Conservation (phyloP, 2,888 invertebrate genomes). For the Falcaria lacertinaria region DNA sequence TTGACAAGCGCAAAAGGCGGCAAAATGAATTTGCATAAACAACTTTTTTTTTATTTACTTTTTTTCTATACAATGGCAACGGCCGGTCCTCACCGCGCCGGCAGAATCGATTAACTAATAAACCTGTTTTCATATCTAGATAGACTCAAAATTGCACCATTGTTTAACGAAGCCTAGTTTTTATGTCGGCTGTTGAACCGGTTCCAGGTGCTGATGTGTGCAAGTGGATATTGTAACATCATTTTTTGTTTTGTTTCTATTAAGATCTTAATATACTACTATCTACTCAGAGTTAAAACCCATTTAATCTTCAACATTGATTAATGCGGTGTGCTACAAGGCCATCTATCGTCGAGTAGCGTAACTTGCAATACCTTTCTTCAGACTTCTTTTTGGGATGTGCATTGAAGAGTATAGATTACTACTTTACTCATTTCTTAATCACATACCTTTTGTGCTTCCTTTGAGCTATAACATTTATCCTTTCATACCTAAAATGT, state of each 20-base stretch:
- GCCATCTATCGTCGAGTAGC: conserved; percentile 34
- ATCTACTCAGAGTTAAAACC: no score
- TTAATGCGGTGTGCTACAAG: conserved; percentile 1
- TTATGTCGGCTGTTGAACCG: conserved; percentile 41
- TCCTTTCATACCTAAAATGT: background rate
- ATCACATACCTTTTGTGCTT: no score
- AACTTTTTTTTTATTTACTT: conserved; percentile 16
- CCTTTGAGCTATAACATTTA: background rate
- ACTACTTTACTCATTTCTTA: no score
- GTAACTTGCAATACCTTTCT: no score
- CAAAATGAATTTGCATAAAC: conserved; percentile 3
- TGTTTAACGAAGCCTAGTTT: conserved; percentile 36
- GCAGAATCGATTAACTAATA: conserved; percentile 44
- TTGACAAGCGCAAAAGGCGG: conserved; percentile 4
- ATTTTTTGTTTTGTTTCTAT: conserved; percentile 11
- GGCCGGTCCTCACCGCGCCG: conserved; percentile 17
- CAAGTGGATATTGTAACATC: conserved; percentile 20
- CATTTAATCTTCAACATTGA: background rate
- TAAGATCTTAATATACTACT: no score
- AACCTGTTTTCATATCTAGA: conserved; percentile 51
- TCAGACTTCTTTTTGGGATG: no score
- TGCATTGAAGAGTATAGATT: no score
- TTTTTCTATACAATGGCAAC: conserved; percentile 19
- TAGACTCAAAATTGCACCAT: conserved; percentile 50
- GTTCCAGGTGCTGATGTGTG: conserved; percentile 17